phyloP scores from a whole-genome alignment of 2,797 vertebrate genomes.

The Dicrostonyx torquatus region DNA sequence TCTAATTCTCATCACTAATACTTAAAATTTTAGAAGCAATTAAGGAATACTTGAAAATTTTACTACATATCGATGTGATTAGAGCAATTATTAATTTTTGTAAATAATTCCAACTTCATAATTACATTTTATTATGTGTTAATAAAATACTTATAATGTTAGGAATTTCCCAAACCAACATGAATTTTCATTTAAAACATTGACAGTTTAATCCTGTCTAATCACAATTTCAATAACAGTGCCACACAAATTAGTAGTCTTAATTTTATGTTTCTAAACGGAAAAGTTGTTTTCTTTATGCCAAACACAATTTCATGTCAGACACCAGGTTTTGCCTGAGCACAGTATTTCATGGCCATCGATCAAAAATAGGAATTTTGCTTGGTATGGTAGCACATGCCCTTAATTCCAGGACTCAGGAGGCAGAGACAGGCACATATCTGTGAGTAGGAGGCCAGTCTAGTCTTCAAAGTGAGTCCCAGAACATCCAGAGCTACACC shows the following conservation, averaged over 20 bases:
- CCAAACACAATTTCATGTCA: not conserved
- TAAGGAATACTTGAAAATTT: conserved; percentile 58
- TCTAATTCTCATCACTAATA: conserved; percentile 61
- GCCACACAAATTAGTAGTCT: conserved; percentile 14
- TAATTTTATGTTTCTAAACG: conserved; percentile 22
- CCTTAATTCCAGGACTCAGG: not conserved
- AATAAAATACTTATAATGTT: conserved; percentile 65
- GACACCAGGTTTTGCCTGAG: conserved; percentile 18
- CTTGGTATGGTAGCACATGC: not conserved
- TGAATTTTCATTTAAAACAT: conserved; percentile 41
- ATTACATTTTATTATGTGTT: conserved; percentile 72
- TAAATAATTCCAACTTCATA: conserved; percentile 75
- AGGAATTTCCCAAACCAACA: conserved; percentile 28
- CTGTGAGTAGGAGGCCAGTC: not conserved
- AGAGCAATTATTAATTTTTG: conserved; percentile 79
- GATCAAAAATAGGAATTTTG: not conserved
- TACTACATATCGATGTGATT: conserved; percentile 75
- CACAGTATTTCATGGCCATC: conserved; percentile 46
- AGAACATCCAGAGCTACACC: not conserved
- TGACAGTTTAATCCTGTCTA: conserved; percentile 41
- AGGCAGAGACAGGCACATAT: not conserved
- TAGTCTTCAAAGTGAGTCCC: not conserved
- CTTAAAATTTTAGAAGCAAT: conserved; percentile 75
- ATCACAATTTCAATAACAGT: conserved; percentile 39
- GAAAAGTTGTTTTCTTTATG: conserved; percentile 12